phyloP scores from a whole-genome alignment of 2,113 vertebrate genomes.

The Tenrec ecaudatus region DNA sequence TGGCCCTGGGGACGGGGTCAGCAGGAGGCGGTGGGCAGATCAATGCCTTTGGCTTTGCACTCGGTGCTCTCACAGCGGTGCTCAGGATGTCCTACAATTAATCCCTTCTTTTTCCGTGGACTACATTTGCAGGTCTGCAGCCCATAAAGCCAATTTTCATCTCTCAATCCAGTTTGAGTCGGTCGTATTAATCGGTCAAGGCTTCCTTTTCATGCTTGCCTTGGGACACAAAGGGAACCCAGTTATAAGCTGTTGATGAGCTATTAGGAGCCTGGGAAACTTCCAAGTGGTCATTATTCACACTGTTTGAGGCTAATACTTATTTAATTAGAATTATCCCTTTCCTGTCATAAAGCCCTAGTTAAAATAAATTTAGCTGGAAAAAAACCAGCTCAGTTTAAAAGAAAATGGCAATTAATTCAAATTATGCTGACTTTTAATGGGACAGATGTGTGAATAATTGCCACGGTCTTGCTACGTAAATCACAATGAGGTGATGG shows the following conservation, averaged over 20 bases:
- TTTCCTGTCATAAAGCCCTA: conserved; percentile 74
- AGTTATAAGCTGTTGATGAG: conserved; percentile 81
- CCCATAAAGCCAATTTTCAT: conserved; percentile 68
- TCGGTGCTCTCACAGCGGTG: background rate
- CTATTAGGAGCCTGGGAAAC: conserved; percentile 77
- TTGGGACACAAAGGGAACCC: conserved; percentile 71
- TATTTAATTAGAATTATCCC: conserved; percentile 78
- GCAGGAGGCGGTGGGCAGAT: background rate
- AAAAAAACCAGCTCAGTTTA: conserved; percentile 63
- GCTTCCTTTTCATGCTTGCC: conserved; percentile 74
- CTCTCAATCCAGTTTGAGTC: conserved; percentile 66
- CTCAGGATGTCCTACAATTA: conserved; percentile 43
- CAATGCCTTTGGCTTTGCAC: background rate
- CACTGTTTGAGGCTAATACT: conserved; percentile 72
- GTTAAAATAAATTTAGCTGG: conserved; percentile 75
- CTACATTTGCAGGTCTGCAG: conserved; percentile 53
- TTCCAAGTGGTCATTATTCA: conserved; percentile 79
- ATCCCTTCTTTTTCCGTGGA: conserved; percentile 10
- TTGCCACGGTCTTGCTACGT: background rate
- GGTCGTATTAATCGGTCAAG: conserved; percentile 67
- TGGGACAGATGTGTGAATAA: conserved; percentile 35
- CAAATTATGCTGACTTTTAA: conserved; percentile 44
- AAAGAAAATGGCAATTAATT: conserved; percentile 65
- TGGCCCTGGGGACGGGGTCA: background rate
- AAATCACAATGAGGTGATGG: background rate